These are phyloP conservation scores for Calidris pygmaea DNA, from an alignment of 2,113 vertebrate species.

Conservation along the genomic window DNA sequence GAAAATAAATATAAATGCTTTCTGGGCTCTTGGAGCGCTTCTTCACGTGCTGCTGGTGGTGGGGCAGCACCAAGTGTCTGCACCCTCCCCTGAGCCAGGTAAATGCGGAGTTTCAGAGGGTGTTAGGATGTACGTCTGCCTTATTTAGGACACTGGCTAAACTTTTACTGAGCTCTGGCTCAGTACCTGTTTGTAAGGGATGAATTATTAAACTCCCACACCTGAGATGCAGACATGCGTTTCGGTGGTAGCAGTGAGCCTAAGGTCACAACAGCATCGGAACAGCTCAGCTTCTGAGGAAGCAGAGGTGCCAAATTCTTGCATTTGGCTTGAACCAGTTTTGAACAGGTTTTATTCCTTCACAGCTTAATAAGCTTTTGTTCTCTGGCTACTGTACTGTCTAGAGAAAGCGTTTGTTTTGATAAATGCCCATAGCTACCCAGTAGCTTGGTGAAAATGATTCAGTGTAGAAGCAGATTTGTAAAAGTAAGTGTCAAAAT, in stretches of 20 bases:
- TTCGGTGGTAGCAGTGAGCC: neutral
- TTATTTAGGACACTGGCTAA: neutral
- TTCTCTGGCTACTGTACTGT: neutral
- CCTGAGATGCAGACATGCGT: neutral
- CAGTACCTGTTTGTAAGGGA: neutral
- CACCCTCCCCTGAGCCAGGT: rapidly evolving
- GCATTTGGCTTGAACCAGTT: neutral
- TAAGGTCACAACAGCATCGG: rapidly evolving
- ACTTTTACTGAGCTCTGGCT: neutral
- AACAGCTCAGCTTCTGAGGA: neutral
- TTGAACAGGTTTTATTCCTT: neutral
- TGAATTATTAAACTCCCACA: neutral
- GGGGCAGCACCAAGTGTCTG: rapidly evolving
- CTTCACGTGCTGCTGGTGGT: neutral
- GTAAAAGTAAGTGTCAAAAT: neutral
- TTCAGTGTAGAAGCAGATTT: neutral
- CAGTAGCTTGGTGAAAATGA: neutral
- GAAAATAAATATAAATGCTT: neutral
- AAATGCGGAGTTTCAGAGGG: rapidly evolving
- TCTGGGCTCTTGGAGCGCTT: rapidly evolving
- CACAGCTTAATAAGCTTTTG: neutral
- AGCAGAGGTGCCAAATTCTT: neutral
- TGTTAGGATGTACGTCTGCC: rapidly evolving
- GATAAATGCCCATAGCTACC: neutral
- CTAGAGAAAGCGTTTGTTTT: neutral